Conservation (phyloP, 2,113 vertebrate genomes). For the Cyprinus carpio region DNA sequence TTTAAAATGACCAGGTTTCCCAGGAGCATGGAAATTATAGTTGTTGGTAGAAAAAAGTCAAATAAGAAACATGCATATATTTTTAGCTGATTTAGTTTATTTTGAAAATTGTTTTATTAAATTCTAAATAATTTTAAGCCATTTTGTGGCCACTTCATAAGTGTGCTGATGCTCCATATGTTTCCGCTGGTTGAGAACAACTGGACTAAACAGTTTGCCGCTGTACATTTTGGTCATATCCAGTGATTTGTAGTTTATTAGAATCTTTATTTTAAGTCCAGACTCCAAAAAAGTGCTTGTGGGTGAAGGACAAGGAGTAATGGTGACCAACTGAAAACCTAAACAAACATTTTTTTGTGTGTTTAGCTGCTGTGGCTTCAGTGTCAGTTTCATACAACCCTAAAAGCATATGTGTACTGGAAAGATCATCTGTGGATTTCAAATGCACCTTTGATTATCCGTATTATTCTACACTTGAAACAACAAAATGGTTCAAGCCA, state of each 20-base stretch:
- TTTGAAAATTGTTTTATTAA: neutral
- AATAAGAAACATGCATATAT: neutral
- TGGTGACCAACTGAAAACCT: neutral
- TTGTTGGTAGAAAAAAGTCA: neutral
- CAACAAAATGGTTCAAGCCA: neutral
- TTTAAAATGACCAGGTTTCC: no score
- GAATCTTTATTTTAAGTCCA: neutral
- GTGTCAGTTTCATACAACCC: constrained; percentile 26
- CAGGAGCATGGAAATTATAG: no score
- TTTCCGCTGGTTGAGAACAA: neutral
- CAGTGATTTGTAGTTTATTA: neutral
- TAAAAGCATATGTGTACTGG: neutral
- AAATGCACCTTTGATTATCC: neutral
- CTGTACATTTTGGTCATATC: neutral
- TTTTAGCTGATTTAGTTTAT: neutral
- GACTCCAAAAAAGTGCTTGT: neutral
- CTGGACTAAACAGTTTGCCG: neutral
- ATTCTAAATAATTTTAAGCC: neutral
- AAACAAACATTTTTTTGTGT: neutral
- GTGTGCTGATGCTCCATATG: neutral
- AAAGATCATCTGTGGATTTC: constrained; percentile 18
- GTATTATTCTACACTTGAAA: neutral
- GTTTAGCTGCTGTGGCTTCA: constrained; percentile 4
- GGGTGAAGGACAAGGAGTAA: neutral
- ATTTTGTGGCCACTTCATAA: neutral